Percentiles rank a stretch among this genome's conserved stretches.
Conservation (phyloP, 2,113 vertebrate genomes). For the Ascaphus truei region DNA sequence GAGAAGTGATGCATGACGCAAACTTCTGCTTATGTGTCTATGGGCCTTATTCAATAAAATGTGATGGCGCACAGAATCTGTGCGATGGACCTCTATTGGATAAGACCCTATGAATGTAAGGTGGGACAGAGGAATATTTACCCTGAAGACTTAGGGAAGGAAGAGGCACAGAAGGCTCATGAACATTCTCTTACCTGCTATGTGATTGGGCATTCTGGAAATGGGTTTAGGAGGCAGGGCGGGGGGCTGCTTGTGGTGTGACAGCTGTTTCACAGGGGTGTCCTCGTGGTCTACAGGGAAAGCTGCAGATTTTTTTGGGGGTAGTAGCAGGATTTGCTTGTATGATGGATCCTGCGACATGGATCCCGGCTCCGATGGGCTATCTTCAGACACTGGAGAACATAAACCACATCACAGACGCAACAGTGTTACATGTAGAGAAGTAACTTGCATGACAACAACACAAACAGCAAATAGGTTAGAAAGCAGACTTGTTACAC, state of each 20-base stretch:
- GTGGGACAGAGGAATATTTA: no score
- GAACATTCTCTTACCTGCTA: conserved; percentile 77
- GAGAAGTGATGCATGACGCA: no score
- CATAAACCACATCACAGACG: conserved; percentile 70
- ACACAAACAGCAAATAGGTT: conserved; percentile 24
- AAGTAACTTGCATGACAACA: conserved; percentile 47
- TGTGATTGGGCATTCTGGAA: conserved; percentile 89
- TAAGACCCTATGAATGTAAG: no score
- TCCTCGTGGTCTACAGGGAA: conserved; percentile 88
- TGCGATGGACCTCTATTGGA: no score
- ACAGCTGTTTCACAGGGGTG: conserved; percentile 80
- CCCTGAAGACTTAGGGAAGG: conserved; percentile 37
- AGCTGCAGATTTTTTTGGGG: conserved; percentile 84
- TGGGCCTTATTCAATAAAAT: no score
- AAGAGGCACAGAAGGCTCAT: neutral
- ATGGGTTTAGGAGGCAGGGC: conserved; percentile 97
- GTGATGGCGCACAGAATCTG: no score
- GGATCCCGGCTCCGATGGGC: conserved; percentile 78
- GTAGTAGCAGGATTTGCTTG: conserved; percentile 83
- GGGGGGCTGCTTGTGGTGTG: conserved; percentile 95
- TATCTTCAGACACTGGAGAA: conserved; percentile 83
- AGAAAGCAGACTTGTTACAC: conserved; percentile 34
- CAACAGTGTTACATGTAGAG: conserved; percentile 64
- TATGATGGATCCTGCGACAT: conserved; percentile 84
- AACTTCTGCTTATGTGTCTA: no score